Evolutionary conservation across 2,888 invertebrate genomes (phyloP).

Genomic region (Liodrosophila aerea): DNA sequence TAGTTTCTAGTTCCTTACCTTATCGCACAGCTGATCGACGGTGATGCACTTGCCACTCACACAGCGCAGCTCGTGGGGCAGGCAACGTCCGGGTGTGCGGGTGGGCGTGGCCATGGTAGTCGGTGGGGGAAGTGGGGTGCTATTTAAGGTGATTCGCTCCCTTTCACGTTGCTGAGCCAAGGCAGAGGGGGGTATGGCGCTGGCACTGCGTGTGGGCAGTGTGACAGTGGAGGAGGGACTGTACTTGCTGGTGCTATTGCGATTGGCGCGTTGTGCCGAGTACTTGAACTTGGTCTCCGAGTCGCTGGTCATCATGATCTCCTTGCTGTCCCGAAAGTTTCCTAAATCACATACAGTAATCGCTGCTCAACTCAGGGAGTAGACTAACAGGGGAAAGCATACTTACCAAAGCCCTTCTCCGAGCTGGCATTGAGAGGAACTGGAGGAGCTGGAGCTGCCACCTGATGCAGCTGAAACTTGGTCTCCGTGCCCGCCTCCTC

Average conservation of each 20-base stretch:
- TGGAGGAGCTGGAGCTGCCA: constrained; percentile 21
- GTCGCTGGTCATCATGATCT: constrained; percentile 86
- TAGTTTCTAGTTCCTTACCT: constrained; percentile 57
- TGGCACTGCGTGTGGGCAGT: constrained; percentile 61
- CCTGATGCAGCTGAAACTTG: constrained; percentile 66
- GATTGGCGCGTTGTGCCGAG: constrained; percentile 71
- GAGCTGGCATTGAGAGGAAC: constrained; percentile 38
- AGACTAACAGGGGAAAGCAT: too few species aligned
- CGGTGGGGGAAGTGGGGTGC: constrained; percentile 4
- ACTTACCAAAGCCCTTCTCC: constrained; percentile 76
- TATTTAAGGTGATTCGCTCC: constrained; percentile 34
- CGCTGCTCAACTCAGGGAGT: too few species aligned
- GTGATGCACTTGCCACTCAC: constrained; percentile 87
- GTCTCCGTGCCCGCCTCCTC: constrained; percentile 69
- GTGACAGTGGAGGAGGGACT: constrained; percentile 63
- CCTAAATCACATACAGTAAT: constrained; percentile 72
- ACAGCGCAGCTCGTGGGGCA: constrained; percentile 85
- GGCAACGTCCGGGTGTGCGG: constrained; percentile 43
- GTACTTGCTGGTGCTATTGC: constrained; percentile 55
- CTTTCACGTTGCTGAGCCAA: constrained; percentile 53
- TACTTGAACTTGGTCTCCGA: constrained; percentile 82
- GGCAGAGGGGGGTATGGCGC: constrained; percentile 60
- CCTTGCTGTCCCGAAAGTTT: constrained; percentile 85
- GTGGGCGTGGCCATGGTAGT: constrained; percentile 30
- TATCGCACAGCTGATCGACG: constrained; percentile 86